phyloP scores from a whole-genome alignment of 2,888 invertebrate genomes.

The Harmothoe impar region DNA sequence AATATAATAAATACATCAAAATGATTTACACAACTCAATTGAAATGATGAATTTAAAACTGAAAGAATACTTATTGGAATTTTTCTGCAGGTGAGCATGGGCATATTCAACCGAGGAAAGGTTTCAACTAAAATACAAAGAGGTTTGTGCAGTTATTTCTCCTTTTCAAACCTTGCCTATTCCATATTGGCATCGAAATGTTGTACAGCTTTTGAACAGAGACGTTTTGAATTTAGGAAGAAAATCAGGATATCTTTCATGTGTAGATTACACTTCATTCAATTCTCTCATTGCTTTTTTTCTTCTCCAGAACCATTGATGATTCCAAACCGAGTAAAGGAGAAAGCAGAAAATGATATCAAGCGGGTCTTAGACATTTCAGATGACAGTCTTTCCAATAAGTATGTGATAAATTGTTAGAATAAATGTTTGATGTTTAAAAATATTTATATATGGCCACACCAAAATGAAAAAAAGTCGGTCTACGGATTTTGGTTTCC shows the following conservation, averaged over 20 bases:
- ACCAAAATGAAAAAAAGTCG: too few species aligned
- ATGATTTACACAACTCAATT: too few species aligned
- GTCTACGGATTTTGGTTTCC: too few species aligned
- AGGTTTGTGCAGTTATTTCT: conserved; percentile 5
- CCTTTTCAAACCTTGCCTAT: too few species aligned
- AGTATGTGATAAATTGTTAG: conserved; percentile 1
- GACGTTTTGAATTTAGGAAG: not conserved
- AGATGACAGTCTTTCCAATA: not conserved
- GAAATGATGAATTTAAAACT: too few species aligned
- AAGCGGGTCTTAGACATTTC: not conserved
- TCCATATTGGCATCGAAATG: too few species aligned
- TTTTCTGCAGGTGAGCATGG: not conserved
- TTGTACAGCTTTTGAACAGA: not conserved
- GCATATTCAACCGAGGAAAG: conserved; percentile 17
- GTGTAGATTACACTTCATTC: not conserved
- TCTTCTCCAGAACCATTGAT: not conserved
- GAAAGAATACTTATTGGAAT: not conserved
- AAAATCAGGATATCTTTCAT: too few species aligned
- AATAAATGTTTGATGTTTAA: too few species aligned
- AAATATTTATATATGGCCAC: too few species aligned
- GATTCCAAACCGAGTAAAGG: not conserved
- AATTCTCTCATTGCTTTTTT: not conserved
- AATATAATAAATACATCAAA: too few species aligned
- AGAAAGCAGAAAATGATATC: conserved; percentile 23
- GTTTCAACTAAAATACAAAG: not conserved